Evolutionary conservation across 2,888 invertebrate species (phyloP).

Genomic region (Steinernema hermaphroditum): DNA sequence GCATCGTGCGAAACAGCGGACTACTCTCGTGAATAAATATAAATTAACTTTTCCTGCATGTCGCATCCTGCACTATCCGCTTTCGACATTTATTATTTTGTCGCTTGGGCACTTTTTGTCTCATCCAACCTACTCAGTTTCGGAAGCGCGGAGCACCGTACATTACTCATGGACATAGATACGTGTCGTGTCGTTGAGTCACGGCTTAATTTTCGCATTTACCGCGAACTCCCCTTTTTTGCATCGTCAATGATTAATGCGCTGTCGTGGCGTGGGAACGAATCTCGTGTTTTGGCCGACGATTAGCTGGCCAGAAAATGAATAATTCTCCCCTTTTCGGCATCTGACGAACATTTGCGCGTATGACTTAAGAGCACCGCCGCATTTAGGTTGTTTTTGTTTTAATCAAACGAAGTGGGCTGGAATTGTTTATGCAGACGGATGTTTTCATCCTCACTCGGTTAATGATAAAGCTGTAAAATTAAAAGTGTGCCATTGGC

Average conservation of each 20-base stretch:
- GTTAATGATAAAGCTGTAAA: neutral
- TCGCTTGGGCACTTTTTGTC: too few species aligned
- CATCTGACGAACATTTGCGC: neutral
- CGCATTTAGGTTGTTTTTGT: neutral
- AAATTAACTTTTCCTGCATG: neutral
- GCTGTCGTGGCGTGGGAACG: neutral
- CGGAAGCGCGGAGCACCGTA: too few species aligned
- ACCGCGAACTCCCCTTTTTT: neutral
- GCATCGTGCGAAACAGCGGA: conserved; percentile 13
- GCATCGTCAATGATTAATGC: neutral
- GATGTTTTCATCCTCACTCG: neutral
- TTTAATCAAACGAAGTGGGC: conserved; percentile 7
- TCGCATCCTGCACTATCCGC: neutral
- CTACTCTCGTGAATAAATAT: neutral
- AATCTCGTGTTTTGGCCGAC: conserved; percentile 1
- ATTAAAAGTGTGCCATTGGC: too few species aligned
- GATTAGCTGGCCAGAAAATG: neutral
- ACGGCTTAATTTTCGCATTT: neutral
- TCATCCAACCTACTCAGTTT: neutral
- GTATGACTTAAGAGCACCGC: neutral
- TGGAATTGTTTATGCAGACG: neutral
- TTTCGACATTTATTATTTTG: too few species aligned
- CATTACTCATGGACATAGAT: too few species aligned
- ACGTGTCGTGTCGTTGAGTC: neutral
- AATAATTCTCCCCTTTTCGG: neutral